These are phyloP conservation scores for Hirtodrosophila cameraria DNA, from an alignment of 2,888 invertebrate genomes.

Conservation along the genomic window DNA sequence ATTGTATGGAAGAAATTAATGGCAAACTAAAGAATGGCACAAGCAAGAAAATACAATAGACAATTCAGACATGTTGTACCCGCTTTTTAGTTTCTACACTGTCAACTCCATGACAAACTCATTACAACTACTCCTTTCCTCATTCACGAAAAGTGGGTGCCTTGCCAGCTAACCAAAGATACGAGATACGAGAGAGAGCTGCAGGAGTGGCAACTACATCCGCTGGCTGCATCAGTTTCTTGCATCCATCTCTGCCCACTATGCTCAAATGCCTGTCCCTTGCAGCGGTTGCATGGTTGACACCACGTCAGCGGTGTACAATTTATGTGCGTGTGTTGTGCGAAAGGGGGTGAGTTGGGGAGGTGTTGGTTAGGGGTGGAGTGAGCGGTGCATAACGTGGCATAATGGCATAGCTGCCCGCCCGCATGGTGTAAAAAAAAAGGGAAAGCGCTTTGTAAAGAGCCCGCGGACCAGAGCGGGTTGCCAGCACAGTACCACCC, in stretches of 20 bases:
- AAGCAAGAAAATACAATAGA: slow-evolving; percentile 10
- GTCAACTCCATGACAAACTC: slow-evolving; percentile 51
- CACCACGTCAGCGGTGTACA: slow-evolving; percentile 61
- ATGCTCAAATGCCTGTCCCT: slow-evolving; percentile 16
- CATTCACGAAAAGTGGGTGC: neutral
- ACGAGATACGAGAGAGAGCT: slow-evolving; percentile 6
- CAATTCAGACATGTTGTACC: slow-evolving; percentile 26
- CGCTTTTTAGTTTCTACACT: slow-evolving; percentile 21
- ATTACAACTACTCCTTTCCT: slow-evolving; percentile 25
- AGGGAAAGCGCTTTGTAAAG: slow-evolving; percentile 42
- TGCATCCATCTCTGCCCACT: slow-evolving; percentile 10
- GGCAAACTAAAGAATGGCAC: neutral
- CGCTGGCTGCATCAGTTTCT: slow-evolving; percentile 36
- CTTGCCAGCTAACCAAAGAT: slow-evolving; percentile 18
- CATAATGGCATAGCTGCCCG: slow-evolving; percentile 15
- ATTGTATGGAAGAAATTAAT: neutral
- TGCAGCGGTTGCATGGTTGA: slow-evolving; percentile 43
- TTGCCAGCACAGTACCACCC: neutral
- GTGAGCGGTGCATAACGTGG: too few species aligned
- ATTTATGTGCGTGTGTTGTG: slow-evolving; percentile 54
- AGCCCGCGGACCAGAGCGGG: slow-evolving; percentile 44
- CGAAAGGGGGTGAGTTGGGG: neutral
- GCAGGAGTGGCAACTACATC: slow-evolving; percentile 32
- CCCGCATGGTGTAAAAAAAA: slow-evolving; percentile 28
- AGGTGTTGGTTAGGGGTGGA: slow-evolving; percentile 1